Evolutionary conservation across 2,797 vertebrate genomes (phyloP).

Genomic region (Chromis chromis): DNA sequence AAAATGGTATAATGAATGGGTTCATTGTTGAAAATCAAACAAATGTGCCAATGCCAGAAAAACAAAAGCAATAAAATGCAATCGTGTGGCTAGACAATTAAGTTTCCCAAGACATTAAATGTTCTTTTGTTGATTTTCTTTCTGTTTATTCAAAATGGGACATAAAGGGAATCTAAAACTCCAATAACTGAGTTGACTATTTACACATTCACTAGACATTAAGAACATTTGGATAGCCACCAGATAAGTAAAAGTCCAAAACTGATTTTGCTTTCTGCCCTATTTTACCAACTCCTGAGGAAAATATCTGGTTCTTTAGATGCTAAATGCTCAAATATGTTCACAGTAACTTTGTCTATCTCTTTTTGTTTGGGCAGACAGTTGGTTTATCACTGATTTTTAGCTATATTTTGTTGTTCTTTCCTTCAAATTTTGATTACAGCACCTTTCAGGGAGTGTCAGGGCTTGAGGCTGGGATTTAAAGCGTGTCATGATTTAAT

Average conservation of each 20-base stretch:
- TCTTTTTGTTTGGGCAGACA: neutral
- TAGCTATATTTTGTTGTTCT: neutral
- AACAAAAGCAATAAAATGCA: neutral
- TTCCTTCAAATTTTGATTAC: neutral
- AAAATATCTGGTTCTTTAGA: neutral
- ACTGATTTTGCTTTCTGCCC: neutral
- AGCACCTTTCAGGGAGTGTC: constrained; percentile 5
- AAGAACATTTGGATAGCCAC: neutral
- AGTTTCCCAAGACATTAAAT: neutral
- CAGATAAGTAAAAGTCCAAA: neutral
- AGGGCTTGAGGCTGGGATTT: constrained; percentile 16
- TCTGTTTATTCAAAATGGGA: too few relatives aligned
- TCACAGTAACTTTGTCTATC: neutral
- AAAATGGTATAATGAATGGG: neutral
- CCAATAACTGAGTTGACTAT: too few relatives aligned
- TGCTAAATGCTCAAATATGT: neutral
- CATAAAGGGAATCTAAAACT: too few relatives aligned
- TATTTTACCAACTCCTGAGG: neutral
- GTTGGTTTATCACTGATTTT: neutral
- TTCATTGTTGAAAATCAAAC: neutral
- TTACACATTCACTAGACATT: too few relatives aligned
- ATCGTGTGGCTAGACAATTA: neutral
- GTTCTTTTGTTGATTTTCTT: neutral
- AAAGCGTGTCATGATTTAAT: constrained; percentile 40
- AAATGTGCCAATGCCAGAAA: neutral